Evolutionary conservation across 2,888 invertebrate species (phyloP).

Genomic region (Melieria omissa): DNA sequence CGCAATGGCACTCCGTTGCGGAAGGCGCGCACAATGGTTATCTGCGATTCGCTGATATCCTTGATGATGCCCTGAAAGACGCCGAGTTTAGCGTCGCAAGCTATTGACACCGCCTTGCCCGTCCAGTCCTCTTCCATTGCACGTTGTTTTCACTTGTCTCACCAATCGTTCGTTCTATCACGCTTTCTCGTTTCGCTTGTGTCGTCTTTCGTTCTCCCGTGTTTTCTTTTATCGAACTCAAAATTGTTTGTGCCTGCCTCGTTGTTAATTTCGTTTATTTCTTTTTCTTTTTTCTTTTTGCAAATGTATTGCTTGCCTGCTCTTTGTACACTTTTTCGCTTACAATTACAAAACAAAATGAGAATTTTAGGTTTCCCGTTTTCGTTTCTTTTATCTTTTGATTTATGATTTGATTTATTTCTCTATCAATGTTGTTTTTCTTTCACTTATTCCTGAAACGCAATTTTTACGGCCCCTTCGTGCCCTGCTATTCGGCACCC

Average conservation of each 20-base stretch:
- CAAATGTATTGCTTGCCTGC: too few species aligned
- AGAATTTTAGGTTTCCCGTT: not conserved
- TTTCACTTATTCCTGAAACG: not conserved
- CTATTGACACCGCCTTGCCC: conserved; percentile 86
- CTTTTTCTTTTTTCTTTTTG: not conserved
- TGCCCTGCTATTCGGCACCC: not conserved
- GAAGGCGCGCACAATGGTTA: conserved; percentile 83
- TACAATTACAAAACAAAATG: conserved; percentile 1
- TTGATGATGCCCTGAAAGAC: conserved; percentile 82
- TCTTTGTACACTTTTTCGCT: not conserved
- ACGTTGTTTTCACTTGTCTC: not conserved
- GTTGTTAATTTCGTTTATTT: not conserved
- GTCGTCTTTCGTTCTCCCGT: not conserved
- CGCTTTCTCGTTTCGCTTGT: not conserved
- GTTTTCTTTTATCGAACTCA: not conserved
- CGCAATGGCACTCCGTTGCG: conserved; percentile 76
- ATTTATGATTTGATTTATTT: too few species aligned
- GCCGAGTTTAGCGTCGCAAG: conserved; percentile 81
- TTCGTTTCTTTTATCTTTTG: not conserved
- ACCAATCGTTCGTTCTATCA: not conserved
- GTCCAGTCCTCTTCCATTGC: conserved; percentile 65
- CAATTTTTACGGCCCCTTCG: not conserved
- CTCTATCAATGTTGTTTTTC: too few species aligned
- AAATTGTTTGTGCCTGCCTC: not conserved
- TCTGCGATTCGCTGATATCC: conserved; percentile 76